Conservation (phyloP, 2,888 invertebrate genomes). For the Cheilosia grossa region DNA sequence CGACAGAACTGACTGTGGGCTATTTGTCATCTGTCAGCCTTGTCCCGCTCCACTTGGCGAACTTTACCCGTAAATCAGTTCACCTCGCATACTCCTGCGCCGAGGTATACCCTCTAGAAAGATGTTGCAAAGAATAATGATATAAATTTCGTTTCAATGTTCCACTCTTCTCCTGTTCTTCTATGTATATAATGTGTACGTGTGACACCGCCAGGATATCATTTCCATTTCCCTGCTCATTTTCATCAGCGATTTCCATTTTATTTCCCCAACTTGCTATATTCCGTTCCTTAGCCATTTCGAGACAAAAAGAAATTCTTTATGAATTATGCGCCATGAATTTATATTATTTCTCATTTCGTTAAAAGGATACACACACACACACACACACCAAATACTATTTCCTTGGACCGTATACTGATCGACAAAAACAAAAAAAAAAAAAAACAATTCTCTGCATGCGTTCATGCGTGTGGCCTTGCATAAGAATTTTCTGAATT, state of each 20-base stretch:
- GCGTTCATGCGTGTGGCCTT: conserved; percentile 39
- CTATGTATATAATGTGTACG: conserved; percentile 1
- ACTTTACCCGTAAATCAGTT: conserved; percentile 34
- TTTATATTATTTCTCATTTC: conserved; percentile 61
- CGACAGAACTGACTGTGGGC: conserved; percentile 26
- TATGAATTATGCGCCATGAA: conserved; percentile 71
- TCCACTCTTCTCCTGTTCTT: conserved; percentile 10
- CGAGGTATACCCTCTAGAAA: background rate
- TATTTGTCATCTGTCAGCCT: conserved; percentile 53
- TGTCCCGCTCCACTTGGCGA: background rate
- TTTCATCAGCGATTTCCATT: conserved; percentile 40
- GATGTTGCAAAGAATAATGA: conserved; percentile 38
- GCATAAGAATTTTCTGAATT: conserved; percentile 17
- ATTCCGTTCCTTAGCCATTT: background rate
- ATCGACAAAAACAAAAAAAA: background rate
- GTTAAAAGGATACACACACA: conserved; percentile 5
- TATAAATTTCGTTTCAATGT: conserved; percentile 38
- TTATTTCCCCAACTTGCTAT: conserved; percentile 3
- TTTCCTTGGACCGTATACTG: background rate
- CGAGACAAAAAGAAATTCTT: conserved; percentile 32
- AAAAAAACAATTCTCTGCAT: conserved; percentile 29
- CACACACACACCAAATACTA: background rate
- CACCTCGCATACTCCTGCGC: conserved; percentile 5
- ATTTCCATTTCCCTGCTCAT: conserved; percentile 51
- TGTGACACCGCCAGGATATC: conserved; percentile 50